Evolutionary conservation across 1,140 invertebrate genomes (phyloP).

Genomic region (Drosophila sp.): DNA sequence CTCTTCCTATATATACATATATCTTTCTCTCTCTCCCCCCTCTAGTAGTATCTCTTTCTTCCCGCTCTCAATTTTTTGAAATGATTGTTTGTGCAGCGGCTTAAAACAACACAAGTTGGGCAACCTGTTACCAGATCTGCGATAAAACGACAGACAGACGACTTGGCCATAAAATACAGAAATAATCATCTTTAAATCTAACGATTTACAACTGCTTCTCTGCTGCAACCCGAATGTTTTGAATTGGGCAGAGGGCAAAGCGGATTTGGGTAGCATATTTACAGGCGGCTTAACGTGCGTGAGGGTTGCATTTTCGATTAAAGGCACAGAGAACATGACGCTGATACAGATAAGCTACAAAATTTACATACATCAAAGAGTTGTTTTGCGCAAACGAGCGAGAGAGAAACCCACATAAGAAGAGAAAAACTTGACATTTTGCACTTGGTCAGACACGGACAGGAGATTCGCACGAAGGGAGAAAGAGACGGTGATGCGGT

Average conservation of each 20-base stretch:
- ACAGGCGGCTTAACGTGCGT: slow-evolving; percentile 52
- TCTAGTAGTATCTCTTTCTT: too few species aligned
- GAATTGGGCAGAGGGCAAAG: slow-evolving; percentile 34
- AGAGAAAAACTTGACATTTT: slow-evolving; percentile 74
- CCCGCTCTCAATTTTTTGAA: neutral
- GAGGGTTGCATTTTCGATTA: slow-evolving; percentile 75
- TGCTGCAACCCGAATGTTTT: neutral
- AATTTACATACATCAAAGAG: slow-evolving; percentile 75
- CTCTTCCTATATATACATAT: neutral
- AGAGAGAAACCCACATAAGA: slow-evolving; percentile 22
- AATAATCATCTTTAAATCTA: slow-evolving; percentile 64
- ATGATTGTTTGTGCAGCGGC: slow-evolving; percentile 39
- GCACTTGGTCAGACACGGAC: slow-evolving; percentile 78
- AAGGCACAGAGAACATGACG: slow-evolving; percentile 50
- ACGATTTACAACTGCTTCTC: slow-evolving; percentile 51
- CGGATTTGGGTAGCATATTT: slow-evolving; percentile 59
- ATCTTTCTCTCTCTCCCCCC: neutral
- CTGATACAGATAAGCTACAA: slow-evolving; percentile 63
- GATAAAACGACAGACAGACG: slow-evolving; percentile 34
- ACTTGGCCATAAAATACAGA: slow-evolving; percentile 47
- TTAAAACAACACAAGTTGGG: slow-evolving; percentile 41
- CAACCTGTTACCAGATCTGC: slow-evolving; percentile 50
- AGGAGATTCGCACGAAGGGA: slow-evolving; percentile 6
- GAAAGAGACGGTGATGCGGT: slow-evolving; percentile 31
- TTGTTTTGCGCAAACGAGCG: slow-evolving; percentile 29